phyloP scores from a whole-genome alignment of 2,113 vertebrate species.

The Campylomormyrus numenius region DNA sequence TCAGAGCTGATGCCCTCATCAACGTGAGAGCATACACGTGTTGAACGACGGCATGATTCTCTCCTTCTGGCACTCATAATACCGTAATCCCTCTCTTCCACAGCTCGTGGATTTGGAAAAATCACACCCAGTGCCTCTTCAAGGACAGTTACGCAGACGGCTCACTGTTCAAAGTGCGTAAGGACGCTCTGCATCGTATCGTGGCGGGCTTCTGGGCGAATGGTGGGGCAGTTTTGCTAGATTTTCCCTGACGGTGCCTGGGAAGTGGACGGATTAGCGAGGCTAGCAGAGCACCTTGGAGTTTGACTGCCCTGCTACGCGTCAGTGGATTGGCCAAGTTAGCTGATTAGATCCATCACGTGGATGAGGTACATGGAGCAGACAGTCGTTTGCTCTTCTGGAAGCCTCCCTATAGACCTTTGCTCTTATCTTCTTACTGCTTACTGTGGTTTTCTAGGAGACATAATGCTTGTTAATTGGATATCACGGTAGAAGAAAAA shows the following conservation, averaged over 20 bases:
- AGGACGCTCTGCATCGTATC: background rate
- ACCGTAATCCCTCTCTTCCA: conserved; percentile 13
- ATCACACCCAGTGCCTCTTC: conserved; percentile 24
- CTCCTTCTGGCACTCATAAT: conserved; percentile 1
- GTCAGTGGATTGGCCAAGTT: background rate
- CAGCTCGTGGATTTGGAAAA: conserved; percentile 18
- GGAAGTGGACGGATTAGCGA: background rate
- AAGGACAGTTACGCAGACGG: conserved; percentile 24
- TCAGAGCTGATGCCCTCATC: background rate
- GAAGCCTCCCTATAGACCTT: background rate
- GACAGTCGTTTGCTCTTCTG: background rate
- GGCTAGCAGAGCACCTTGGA: background rate
- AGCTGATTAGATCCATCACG: background rate
- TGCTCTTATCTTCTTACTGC: background rate
- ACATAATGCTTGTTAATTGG: background rate
- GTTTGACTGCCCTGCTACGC: background rate
- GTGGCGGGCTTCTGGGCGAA: background rate
- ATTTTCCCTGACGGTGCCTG: background rate
- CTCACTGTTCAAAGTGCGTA: background rate
- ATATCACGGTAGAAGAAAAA: background rate
- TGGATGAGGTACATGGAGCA: background rate
- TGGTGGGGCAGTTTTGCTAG: no score
- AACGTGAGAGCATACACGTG: background rate
- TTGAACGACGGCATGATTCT: background rate
- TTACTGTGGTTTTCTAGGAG: background rate